Evolutionary conservation across 2,797 vertebrate genomes (phyloP).

Genomic region (Eleutherodactylus coqui): DNA sequence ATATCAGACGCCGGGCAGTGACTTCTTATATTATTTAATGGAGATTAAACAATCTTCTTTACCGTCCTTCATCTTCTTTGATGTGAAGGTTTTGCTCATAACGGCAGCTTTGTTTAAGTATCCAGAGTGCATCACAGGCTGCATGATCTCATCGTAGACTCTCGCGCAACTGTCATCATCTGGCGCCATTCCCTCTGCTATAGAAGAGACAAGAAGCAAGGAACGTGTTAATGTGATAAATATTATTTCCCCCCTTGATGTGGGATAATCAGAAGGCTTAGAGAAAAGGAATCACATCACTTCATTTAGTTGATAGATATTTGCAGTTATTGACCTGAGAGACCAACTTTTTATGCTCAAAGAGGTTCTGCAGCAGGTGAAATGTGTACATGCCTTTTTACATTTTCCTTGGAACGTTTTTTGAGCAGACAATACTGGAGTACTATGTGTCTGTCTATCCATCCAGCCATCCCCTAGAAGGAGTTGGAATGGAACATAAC

Average conservation of each 20-base stretch:
- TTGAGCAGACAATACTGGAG: no score
- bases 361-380: no score
- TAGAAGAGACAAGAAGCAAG: not conserved
- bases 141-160: slow-evolving; percentile 94
- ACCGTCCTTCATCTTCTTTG: slow-evolving; percentile 85
- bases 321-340: no score
- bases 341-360: no score
- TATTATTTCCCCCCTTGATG: not conserved
- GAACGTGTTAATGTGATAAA: not conserved
- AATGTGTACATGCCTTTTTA: no score
- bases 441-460: no score
- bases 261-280: not conserved
- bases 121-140: slow-evolving; percentile 83
- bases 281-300: no score
- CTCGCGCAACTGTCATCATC: slow-evolving; percentile 65
- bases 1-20: not conserved
- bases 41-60: slow-evolving; percentile 47
- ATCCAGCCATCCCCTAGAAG: no score
- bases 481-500: no score
- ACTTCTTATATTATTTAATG: not conserved
- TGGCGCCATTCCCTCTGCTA: slow-evolving; percentile 37
- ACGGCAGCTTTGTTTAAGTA: slow-evolving; percentile 83
- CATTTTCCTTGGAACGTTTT: no score
- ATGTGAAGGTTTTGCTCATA: slow-evolving; percentile 73
- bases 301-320: no score